These are phyloP conservation scores for Sesamia inferens DNA, from an alignment of 2,888 invertebrate genomes.

Conservation along the genomic window DNA sequence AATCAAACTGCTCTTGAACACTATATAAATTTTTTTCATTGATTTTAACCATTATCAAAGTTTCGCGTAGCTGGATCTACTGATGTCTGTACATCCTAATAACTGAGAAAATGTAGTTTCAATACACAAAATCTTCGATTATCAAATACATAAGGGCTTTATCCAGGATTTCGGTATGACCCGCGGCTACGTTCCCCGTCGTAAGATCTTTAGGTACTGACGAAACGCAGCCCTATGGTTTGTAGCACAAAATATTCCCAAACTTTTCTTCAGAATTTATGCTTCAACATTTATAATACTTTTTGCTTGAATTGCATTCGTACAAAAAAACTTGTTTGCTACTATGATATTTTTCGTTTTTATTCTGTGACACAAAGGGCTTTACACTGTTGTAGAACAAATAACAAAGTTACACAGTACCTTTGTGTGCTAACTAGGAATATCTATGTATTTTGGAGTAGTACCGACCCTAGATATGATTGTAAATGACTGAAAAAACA, in stretches of 20 bases:
- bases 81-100: background rate
- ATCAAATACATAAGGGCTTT: slow-evolving; percentile 11
- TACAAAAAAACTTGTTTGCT: slow-evolving; percentile 17
- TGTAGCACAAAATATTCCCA: slow-evolving; percentile 1
- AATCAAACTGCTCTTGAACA: no score
- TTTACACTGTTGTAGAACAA: slow-evolving; percentile 11
- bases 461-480: background rate
- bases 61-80: no score
- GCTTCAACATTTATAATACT: background rate
- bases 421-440: slow-evolving; percentile 6
- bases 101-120: background rate
- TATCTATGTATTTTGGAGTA: background rate
- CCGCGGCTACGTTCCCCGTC: slow-evolving; percentile 12
- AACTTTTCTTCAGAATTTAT: slow-evolving; percentile 16
- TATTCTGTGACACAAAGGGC: background rate
- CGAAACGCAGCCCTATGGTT: background rate
- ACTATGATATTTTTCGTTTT: slow-evolving; percentile 12
- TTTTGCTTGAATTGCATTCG: slow-evolving; percentile 3
- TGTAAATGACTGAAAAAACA: background rate
- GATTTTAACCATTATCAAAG: no score
- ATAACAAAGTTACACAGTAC: slow-evolving; percentile 1
- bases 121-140: background rate
- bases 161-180: slow-evolving; percentile 11
- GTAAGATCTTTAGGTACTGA: slow-evolving; percentile 1
- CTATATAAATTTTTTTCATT: no score